Evolutionary conservation across 2,113 vertebrate species (phyloP).

Genomic region (Prolemur simus): DNA sequence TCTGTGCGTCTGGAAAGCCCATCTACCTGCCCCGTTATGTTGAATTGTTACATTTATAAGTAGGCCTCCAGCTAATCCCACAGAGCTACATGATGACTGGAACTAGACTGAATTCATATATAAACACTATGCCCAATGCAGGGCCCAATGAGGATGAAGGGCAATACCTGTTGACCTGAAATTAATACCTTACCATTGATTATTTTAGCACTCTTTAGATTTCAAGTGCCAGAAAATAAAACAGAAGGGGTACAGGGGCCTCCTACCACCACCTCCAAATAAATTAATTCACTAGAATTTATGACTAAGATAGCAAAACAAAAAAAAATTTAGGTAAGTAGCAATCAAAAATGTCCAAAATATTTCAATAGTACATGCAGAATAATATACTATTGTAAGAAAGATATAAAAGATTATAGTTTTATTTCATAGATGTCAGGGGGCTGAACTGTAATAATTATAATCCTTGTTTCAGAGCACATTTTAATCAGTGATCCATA

Average conservation of each 20-base stretch:
- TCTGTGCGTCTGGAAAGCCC: not conserved
- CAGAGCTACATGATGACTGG: not conserved
- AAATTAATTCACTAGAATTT: not conserved
- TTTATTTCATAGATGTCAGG: not conserved
- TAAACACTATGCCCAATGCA: not conserved
- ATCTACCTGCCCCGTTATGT: rapidly evolving
- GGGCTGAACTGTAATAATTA: not conserved
- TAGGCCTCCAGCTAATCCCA: not conserved
- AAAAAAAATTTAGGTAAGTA: not conserved
- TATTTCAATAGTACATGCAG: not conserved
- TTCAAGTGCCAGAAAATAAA: not conserved
- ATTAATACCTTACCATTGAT: not conserved
- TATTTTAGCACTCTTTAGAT: not conserved
- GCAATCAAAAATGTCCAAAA: not conserved
- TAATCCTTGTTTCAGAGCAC: not conserved
- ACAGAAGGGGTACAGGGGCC: not conserved
- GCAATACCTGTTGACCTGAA: not conserved
- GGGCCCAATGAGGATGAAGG: not conserved
- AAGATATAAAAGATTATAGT: not conserved
- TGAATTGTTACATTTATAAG: no score
- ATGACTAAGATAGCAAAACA: not conserved
- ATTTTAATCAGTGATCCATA: not conserved
- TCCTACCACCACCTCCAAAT: not conserved
- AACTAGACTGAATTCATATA: no score
- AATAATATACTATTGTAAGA: not conserved